Conservation (phyloP, 2,797 vertebrate species). For the Onychomys torridus region DNA sequence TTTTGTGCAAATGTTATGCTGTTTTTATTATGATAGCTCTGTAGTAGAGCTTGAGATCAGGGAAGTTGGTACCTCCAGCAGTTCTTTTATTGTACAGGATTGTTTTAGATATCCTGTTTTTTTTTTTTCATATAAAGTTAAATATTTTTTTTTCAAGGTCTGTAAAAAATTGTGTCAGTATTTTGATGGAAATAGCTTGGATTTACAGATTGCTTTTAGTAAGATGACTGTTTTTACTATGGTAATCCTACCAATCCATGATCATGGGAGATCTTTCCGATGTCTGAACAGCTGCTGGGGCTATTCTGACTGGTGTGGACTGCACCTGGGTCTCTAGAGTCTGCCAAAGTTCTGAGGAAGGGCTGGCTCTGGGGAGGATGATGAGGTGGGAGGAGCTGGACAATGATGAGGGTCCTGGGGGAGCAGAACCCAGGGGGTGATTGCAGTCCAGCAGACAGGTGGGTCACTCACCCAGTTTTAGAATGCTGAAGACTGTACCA, state of each 20-base stretch:
- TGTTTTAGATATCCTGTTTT: background rate
- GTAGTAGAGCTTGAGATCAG: background rate
- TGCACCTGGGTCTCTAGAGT: background rate
- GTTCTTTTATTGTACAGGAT: background rate
- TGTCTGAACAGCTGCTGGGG: background rate
- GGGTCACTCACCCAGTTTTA: too few species aligned
- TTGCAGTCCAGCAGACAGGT: background rate
- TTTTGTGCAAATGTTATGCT: background rate
- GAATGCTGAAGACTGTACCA: too few species aligned
- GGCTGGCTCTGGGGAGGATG: background rate
- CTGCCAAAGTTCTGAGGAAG: background rate
- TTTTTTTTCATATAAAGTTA: background rate
- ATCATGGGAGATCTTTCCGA: background rate
- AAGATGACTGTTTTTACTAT: background rate
- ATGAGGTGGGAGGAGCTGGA: background rate
- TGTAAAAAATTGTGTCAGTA: background rate
- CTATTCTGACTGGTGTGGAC: background rate
- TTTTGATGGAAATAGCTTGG: background rate
- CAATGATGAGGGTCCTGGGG: background rate
- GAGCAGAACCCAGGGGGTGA: background rate
- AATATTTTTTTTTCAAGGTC: background rate
- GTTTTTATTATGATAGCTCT: background rate
- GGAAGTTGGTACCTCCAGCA: background rate
- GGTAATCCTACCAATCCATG: background rate
- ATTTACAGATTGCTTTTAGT: background rate